Evolutionary conservation across 1,140 invertebrate species (phyloP), one percentile per base, ranked within the genome.

Genomic region (Oppia nitens): DNA sequence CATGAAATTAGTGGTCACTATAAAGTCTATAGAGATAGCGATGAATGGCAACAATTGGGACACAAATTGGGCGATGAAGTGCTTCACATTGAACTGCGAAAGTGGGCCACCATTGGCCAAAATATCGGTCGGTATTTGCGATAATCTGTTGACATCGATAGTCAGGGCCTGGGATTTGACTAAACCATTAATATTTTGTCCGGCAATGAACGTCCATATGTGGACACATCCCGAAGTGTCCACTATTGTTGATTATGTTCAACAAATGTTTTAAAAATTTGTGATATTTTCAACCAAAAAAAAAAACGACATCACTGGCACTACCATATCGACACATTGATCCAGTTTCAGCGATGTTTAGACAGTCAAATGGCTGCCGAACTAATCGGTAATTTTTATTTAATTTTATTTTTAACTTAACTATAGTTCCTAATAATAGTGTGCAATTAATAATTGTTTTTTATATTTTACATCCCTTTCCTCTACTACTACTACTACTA

Each of bases 151-250:
- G 40, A 93, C 92, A 9, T 96, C 92, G 67, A 80, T 88, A 12
- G 81, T 85, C 1, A 73, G 95, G 64, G 96, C 95, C 3, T 99
- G 96, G 95, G 85, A 96, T 66, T 65, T 83, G 11, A 62, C 61
- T n/a, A 69, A 70, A 3, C 90, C 91, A 0, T 69, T 96, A 2
- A 66, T 96, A 9, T 95, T 97, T 73, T 95, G 92, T 67, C 94
- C 95, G 0, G 93, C 95, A 1, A 99, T 99, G 96, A 98, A 98
- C 68, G 97, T 91, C 0, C 79, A 80, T 64, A 94, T 94, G 90
- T 98, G 88, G 83, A 77, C 93, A 59, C 94, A 98, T 74, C 94
- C 94, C 0, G 69, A n/a, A n/a, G n/a, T n/a, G n/a, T n/a, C n/a
- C n/a, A n/a, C n/a, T n/a, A n/a, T n/a, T n/a, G n/a, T n/a, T n/a